A percentile compares a stretch with the other conserved stretches of the same genome.
These are phyloP conservation scores for Campopleginae sp. DNA, from an alignment of 2,888 invertebrate species.

Conservation along the genomic window DNA sequence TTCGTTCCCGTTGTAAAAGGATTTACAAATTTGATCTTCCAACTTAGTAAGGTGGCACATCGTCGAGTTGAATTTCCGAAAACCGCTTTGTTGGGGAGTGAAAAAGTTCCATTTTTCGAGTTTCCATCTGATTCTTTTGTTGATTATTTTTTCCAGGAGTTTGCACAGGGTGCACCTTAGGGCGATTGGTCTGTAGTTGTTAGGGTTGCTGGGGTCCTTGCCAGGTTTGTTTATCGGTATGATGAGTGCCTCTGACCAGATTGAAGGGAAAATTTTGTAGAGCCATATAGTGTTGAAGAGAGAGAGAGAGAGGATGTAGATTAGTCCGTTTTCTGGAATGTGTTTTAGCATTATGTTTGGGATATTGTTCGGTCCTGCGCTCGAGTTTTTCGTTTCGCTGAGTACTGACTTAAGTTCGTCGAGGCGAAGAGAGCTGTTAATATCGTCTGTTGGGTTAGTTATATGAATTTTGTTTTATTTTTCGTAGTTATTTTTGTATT, in stretches of 20 bases:
- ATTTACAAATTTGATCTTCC: constrained; percentile 39
- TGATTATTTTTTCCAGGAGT: constrained; percentile 49
- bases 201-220: constrained; percentile 29
- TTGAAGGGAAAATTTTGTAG: constrained; percentile 42
- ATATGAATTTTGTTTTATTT: neutral
- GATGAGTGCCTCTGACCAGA: constrained; percentile 44
- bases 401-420: constrained; percentile 17
- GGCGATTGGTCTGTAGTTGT: constrained; percentile 55
- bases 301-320: constrained; percentile 18
- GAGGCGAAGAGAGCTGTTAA: neutral
- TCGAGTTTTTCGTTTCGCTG: constrained; percentile 6
- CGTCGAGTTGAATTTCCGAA: constrained; percentile 45
- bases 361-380: constrained; percentile 45
- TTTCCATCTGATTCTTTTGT: constrained; percentile 34
- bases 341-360: constrained; percentile 30
- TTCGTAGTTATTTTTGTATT: constrained; percentile 19
- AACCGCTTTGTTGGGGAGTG: constrained; percentile 30
- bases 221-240: constrained; percentile 53
- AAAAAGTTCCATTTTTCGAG: constrained; percentile 25
- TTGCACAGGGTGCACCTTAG: constrained; percentile 50
- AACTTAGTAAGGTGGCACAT: constrained; percentile 64
- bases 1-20: constrained; percentile 15
- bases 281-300: constrained; percentile 42
- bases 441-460: neutral
- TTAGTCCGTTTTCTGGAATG: constrained; percentile 26